Percentiles rank a stretch among this genome's conserved stretches.
Conservation (phyloP, 2,888 invertebrate species). For the Halictus quadricinctus region DNA sequence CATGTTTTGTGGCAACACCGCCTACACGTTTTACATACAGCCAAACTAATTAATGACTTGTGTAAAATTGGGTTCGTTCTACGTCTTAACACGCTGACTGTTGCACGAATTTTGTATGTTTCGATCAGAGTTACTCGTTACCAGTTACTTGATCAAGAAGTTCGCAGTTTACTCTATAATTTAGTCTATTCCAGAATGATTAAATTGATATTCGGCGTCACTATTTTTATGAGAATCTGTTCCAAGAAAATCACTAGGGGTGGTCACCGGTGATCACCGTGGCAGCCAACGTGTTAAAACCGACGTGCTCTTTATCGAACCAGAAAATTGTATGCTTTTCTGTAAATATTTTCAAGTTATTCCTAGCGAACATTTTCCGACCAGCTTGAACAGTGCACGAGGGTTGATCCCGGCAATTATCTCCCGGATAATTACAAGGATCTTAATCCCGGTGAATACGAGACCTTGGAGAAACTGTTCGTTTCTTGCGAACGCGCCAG, state of each 20-base stretch:
- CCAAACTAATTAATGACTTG: no score
- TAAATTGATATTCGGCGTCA: neutral
- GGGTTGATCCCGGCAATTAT: conserved; percentile 7
- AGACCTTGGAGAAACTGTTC: neutral
- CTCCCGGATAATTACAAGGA: neutral
- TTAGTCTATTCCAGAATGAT: neutral
- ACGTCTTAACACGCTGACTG: no score
- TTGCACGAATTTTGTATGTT: no score
- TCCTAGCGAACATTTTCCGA: neutral
- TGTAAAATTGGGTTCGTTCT: no score
- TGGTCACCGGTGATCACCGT: no score
- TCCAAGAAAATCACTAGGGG: neutral
- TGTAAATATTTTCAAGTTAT: neutral
- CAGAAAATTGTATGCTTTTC: neutral
- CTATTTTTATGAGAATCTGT: neutral
- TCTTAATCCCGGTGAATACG: neutral
- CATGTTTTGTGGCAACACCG: no score
- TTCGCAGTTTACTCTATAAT: neutral
- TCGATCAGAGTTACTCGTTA: no score
- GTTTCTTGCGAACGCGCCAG: neutral
- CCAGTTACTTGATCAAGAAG: neutral
- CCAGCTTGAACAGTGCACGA: neutral
- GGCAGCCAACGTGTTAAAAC: neutral
- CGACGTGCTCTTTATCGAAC: neutral
- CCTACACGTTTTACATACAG: no score